Conservation (phyloP, 2,797 vertebrate genomes). For the Schizothorax lantsangensis region DNA sequence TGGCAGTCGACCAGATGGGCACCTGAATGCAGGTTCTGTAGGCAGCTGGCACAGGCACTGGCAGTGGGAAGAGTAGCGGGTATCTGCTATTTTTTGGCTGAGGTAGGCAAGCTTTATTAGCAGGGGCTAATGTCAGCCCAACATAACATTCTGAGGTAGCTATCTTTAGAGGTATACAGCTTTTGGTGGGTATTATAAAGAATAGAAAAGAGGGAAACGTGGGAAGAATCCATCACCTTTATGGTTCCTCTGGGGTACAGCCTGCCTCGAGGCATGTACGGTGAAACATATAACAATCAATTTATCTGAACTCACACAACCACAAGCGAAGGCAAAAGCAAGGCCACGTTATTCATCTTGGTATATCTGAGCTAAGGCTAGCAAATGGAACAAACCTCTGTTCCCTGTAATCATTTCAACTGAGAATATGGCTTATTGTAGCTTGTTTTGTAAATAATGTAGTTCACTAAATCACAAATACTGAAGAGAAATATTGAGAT, state of each 20-base stretch:
- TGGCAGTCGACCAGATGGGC: slow-evolving; percentile 66
- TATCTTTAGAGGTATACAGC: slow-evolving; percentile 76
- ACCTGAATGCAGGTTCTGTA: slow-evolving; percentile 58
- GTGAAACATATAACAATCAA: slow-evolving; percentile 65
- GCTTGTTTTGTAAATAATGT: slow-evolving; percentile 29
- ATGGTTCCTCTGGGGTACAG: slow-evolving; percentile 61
- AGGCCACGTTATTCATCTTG: slow-evolving; percentile 68
- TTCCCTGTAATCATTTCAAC: slow-evolving; percentile 46
- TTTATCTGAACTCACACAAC: slow-evolving; percentile 58
- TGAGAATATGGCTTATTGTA: slow-evolving; percentile 30
- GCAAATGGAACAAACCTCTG: slow-evolving; percentile 58
- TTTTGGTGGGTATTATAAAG: slow-evolving; percentile 57
- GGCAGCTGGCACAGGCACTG: slow-evolving; percentile 67
- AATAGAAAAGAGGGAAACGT: slow-evolving; percentile 32
- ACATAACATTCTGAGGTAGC: slow-evolving; percentile 77
- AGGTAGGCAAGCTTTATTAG: slow-evolving; percentile 72
- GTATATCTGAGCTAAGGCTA: slow-evolving; percentile 67
- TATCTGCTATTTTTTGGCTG: slow-evolving; percentile 64
- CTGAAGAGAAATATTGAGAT: background rate
- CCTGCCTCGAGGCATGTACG: slow-evolving; percentile 66
- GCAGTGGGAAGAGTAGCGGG: slow-evolving; percentile 47
- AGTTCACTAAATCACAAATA: slow-evolving; percentile 21
- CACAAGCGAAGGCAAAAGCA: slow-evolving; percentile 62
- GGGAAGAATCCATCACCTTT: slow-evolving; percentile 34
- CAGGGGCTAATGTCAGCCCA: slow-evolving; percentile 63